phyloP scores from a whole-genome alignment of 2,797 vertebrate species.

The Halcyon smyrnensis region DNA sequence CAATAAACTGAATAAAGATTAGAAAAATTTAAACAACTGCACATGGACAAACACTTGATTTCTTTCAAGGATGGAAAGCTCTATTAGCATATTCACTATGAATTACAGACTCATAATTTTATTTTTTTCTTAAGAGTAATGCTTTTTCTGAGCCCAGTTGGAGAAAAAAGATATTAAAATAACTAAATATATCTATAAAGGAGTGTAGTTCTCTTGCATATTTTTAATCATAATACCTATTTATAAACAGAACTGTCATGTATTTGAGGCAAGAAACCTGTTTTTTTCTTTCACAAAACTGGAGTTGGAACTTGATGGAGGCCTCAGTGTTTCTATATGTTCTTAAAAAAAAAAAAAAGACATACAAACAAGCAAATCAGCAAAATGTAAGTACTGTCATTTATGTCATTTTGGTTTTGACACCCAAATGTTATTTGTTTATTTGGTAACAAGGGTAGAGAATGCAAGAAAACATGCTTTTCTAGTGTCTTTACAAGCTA shows the following conservation, averaged over 20 bases:
- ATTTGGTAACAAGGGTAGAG: background rate
- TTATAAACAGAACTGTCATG: background rate
- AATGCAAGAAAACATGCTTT: background rate
- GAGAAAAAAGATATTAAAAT: background rate
- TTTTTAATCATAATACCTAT: background rate
- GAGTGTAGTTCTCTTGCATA: background rate
- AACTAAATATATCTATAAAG: background rate
- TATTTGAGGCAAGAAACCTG: background rate
- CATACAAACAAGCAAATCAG: background rate
- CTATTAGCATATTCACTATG: background rate
- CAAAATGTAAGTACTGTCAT: background rate
- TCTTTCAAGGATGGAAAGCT: background rate
- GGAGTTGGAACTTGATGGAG: background rate
- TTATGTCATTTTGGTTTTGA: background rate
- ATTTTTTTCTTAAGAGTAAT: background rate
- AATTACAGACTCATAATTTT: background rate
- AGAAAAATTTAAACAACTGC: background rate
- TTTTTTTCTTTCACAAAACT: background rate
- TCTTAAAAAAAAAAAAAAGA: background rate
- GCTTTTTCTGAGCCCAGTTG: background rate
- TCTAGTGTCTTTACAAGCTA: background rate
- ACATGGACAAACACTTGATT: background rate
- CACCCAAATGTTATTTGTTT: background rate
- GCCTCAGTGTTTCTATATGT: background rate
- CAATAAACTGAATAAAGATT: background rate